Conservation (phyloP, 2,888 invertebrate genomes). For the Carterocephalus palaemon region DNA sequence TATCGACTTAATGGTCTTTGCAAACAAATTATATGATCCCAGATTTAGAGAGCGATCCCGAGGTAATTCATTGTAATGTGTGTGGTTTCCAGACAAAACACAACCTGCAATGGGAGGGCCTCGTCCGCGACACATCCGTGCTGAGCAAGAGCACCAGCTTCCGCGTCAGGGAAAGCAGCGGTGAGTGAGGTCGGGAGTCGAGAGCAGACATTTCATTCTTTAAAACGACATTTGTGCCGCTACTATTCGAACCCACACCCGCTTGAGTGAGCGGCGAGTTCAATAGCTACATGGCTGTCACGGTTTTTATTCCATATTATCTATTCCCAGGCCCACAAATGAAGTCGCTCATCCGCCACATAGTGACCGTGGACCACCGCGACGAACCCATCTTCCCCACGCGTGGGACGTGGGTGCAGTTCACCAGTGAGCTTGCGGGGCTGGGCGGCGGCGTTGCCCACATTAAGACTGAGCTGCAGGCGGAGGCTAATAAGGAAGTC, state of each 20-base stretch:
- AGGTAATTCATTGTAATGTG: neutral
- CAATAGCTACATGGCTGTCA: too few relatives aligned
- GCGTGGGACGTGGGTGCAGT: conserved; percentile 83
- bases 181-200: conserved; percentile 39
- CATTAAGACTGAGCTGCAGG: conserved; percentile 84
- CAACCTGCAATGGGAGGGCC: conserved; percentile 92
- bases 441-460: conserved; percentile 96
- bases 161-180: conserved; percentile 89
- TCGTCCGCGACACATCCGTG: conserved; percentile 88
- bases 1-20: too few relatives aligned
- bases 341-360: conserved; percentile 92
- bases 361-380: conserved; percentile 86
- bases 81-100: conserved; percentile 82
- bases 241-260: too few relatives aligned
- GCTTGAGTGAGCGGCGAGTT: too few relatives aligned
- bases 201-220: neutral
- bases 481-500: conserved; percentile 53
- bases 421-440: conserved; percentile 90
- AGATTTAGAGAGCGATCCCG: neutral
- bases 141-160: conserved; percentile 84
- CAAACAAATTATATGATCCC: too few relatives aligned
- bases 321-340: conserved; percentile 85
- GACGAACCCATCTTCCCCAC: conserved; percentile 90
- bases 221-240: neutral
- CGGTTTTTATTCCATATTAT: neutral